These are phyloP conservation scores for Wiebesia pumilae DNA, from an alignment of 1,140 invertebrate genomes.

Conservation along the genomic window DNA sequence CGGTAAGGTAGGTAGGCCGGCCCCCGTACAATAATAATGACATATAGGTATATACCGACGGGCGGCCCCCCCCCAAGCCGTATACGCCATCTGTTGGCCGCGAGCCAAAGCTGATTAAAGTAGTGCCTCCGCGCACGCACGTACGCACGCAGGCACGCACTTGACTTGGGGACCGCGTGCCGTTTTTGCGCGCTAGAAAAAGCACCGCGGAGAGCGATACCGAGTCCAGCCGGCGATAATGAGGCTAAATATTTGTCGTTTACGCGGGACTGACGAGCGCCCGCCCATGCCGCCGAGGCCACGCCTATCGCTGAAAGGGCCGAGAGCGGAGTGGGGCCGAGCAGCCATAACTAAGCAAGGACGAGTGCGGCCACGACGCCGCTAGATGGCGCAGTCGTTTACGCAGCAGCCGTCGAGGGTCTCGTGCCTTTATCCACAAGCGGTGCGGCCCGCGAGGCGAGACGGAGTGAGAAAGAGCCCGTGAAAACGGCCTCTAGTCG, in stretches of 20 bases:
- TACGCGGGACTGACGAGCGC: slow-evolving; percentile 9
- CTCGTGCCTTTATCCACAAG: too few relatives aligned
- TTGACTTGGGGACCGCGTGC: background rate
- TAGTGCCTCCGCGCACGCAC: background rate
- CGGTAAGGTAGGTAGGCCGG: slow-evolving; percentile 65
- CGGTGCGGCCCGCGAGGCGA: too few relatives aligned
- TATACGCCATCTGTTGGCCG: slow-evolving; percentile 67
- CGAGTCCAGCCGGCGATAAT: slow-evolving; percentile 38
- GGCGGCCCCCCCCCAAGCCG: slow-evolving; percentile 47
- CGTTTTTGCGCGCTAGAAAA: slow-evolving; percentile 14
- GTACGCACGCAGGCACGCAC: slow-evolving; percentile 54
- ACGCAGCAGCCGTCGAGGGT: background rate
- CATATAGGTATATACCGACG: slow-evolving; percentile 57
- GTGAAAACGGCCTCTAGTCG: slow-evolving; percentile 39
- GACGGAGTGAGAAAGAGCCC: slow-evolving; percentile 16
- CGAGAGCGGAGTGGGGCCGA: slow-evolving; percentile 56
- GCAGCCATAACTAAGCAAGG: slow-evolving; percentile 72
- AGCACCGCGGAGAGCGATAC: background rate
- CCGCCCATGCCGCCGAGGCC: slow-evolving; percentile 8
- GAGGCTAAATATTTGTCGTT: slow-evolving; percentile 49
- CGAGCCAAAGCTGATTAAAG: slow-evolving; percentile 45
- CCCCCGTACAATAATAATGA: too few relatives aligned
- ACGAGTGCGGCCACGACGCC: slow-evolving; percentile 29
- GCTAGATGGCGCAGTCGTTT: slow-evolving; percentile 68
- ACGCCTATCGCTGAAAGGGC: slow-evolving; percentile 51